phyloP scores from a whole-genome alignment of 2,113 vertebrate species.

The Ammospiza nelsoni region DNA sequence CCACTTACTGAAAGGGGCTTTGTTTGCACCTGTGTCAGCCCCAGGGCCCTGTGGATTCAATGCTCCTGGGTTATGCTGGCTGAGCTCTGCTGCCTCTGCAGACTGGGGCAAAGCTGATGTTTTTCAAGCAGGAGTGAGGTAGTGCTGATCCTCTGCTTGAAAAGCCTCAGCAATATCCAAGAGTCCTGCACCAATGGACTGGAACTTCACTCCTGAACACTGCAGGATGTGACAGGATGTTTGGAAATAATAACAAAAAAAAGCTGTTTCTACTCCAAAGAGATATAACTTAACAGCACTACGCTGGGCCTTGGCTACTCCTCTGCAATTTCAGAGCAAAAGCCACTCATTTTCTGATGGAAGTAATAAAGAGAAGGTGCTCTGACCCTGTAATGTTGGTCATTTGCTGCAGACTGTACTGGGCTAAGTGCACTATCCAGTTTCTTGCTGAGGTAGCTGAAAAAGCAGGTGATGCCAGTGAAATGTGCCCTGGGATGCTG shows the following conservation, averaged over 20 bases:
- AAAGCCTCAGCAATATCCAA: not conserved
- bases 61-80: not conserved
- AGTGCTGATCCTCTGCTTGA: not conserved
- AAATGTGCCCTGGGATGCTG: not conserved
- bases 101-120: fast-evolving
- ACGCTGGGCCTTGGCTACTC: not conserved
- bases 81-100: not conserved
- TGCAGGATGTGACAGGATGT: not conserved
- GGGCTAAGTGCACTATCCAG: not conserved
- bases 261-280: not conserved
- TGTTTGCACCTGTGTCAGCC: not conserved
- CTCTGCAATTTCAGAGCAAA: not conserved
- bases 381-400: not conserved
- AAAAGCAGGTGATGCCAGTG: not conserved
- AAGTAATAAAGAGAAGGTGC: not conserved
- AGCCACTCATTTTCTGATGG: not conserved
- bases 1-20: not conserved
- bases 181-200: not conserved
- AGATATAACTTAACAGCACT: not conserved
- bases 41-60: not conserved
- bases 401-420: not conserved
- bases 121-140: not conserved
- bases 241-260: not conserved
- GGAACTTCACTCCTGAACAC: not conserved
- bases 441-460: not conserved